Percentiles rank a stretch among this genome's conserved stretches.
Evolutionary conservation across 2,113 vertebrate species (phyloP).

Genomic region (Erythrolamprus reginae): DNA sequence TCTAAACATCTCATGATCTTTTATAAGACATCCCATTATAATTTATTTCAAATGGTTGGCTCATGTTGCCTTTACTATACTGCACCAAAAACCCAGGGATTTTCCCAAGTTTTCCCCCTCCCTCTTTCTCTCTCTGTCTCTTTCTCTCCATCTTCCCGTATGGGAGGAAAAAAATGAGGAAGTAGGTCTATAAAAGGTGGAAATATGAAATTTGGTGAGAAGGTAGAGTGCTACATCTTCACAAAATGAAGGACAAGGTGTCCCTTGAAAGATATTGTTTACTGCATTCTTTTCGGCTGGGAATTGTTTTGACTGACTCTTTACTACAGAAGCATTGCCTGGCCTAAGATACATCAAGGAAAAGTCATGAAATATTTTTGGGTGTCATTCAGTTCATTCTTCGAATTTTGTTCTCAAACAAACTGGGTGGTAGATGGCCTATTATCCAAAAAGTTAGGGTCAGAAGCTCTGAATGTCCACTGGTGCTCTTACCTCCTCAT

Average conservation of each 20-base stretch:
- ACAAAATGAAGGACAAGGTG: background rate
- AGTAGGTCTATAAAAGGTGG: background rate
- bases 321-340: background rate
- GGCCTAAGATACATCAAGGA: background rate
- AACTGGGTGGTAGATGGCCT: background rate
- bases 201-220: background rate
- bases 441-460: background rate
- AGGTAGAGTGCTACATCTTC: background rate
- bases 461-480: background rate
- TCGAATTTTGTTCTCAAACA: background rate
- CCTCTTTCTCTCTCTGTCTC: too few relatives aligned
- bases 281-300: background rate
- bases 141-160: too few relatives aligned
- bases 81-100: background rate
- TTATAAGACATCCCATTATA: too few relatives aligned
- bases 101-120: too few relatives aligned
- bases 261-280: background rate
- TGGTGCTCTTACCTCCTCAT: slow-evolving; percentile 78
- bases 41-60: too few relatives aligned
- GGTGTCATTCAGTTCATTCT: background rate
- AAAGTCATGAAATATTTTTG: background rate
- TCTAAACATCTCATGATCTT: too few relatives aligned
- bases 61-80: background rate
- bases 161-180: background rate
- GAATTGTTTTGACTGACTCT: background rate